Percentiles rank a stretch among this genome's conserved stretches.
These are phyloP conservation scores for Leptobrachium leishanense DNA, from an alignment of 2,113 vertebrate genomes.

Conservation along the genomic window DNA sequence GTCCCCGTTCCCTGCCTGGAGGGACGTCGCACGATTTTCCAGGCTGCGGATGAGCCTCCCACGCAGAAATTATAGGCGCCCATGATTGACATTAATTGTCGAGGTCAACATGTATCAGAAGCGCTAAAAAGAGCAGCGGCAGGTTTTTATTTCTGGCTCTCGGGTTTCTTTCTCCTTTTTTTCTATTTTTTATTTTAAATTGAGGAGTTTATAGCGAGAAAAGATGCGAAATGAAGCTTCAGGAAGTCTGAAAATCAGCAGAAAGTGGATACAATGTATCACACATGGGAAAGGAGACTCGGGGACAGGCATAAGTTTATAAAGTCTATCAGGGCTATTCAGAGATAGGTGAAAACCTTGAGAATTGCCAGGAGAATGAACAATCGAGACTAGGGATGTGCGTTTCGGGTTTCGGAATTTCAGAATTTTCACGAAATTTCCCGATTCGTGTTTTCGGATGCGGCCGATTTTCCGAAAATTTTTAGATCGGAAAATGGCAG, in stretches of 20 bases:
- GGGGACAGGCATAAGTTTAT: too few species aligned
- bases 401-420: too few species aligned
- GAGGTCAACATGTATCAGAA: constrained; percentile 3
- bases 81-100: constrained; percentile 16
- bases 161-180: background rate
- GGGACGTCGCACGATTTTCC: background rate
- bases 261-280: too few species aligned
- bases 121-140: background rate
- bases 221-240: background rate
- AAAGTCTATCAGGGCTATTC: too few species aligned
- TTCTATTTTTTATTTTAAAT: background rate
- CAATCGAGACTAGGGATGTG: too few species aligned
- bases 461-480: too few species aligned
- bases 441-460: too few species aligned
- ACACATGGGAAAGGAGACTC: too few species aligned
- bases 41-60: background rate
- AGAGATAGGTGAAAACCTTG: too few species aligned
- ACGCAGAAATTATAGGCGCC: background rate
- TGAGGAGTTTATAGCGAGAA: background rate
- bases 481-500: too few species aligned
- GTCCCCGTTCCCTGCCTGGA: background rate
- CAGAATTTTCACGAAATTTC: too few species aligned
- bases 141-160: background rate
- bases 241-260: background rate
- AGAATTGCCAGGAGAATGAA: too few species aligned